A percentile compares a stretch with the other conserved stretches of the same genome.
Evolutionary conservation across 2,888 invertebrate species (phyloP).

Genomic region (Kuschelorhynchus macadamiae): DNA sequence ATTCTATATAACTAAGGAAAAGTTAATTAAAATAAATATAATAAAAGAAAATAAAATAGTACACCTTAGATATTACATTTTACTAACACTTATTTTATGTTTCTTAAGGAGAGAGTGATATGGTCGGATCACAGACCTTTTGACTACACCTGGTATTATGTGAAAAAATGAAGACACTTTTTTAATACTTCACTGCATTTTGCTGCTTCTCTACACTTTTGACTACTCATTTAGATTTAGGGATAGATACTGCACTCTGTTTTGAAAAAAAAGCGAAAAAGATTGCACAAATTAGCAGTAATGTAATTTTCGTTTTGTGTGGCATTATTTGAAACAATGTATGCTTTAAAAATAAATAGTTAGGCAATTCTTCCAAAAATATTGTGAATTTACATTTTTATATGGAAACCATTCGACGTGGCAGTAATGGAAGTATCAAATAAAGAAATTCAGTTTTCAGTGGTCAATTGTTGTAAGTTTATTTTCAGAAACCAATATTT

Average conservation of each 20-base stretch:
- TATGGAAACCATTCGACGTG: too few species aligned
- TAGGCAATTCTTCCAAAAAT: not conserved
- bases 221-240: conserved; percentile 25
- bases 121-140: conserved; percentile 64
- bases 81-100: conserved; percentile 50
- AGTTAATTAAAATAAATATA: too few species aligned
- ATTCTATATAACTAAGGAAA: conserved; percentile 7
- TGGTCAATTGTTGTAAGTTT: too few species aligned
- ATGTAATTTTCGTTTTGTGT: not conserved
- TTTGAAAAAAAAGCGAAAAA: not conserved
- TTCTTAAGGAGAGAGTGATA: conserved; percentile 64
- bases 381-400: not conserved
- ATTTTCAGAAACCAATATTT: too few species aligned
- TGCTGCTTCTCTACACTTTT: conserved; percentile 8
- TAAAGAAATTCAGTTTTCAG: too few species aligned
- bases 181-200: conserved; percentile 19
- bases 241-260: conserved; percentile 11
- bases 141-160: conserved; percentile 63
- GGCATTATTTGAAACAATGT: not conserved
- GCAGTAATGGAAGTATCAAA: too few species aligned
- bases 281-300: not conserved
- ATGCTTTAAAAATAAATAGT: not conserved
- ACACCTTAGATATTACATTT: conserved; percentile 57
- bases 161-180: conserved; percentile 41
- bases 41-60: conserved; percentile 63